Conservation (phyloP, 1,140 invertebrate genomes). For the Hirudo medicinalis region DNA sequence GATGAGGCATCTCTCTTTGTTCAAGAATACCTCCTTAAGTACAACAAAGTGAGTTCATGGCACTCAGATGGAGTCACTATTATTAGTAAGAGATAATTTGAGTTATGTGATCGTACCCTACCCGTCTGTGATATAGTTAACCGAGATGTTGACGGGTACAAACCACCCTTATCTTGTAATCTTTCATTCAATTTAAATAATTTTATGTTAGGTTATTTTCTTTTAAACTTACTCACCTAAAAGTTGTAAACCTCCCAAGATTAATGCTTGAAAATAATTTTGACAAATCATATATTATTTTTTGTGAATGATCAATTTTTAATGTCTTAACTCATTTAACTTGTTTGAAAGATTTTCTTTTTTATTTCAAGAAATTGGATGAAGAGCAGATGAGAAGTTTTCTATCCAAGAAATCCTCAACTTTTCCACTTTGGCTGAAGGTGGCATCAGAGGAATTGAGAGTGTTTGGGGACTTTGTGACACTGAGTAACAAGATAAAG, state of each 20-base stretch:
- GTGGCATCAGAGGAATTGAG: conserved; percentile 36
- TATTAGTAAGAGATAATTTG: too few species aligned
- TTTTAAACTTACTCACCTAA: too few species aligned
- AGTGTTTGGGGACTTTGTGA: conserved; percentile 36
- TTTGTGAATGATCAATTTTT: background rate
- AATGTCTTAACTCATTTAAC: background rate
- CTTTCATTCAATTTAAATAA: background rate
- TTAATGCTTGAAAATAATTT: background rate
- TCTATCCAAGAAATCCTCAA: conserved; percentile 26
- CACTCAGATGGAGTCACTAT: too few species aligned
- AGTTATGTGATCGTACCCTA: too few species aligned
- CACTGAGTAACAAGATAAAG: conserved; percentile 30
- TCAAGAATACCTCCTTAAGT: conserved; percentile 26
- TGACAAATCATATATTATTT: background rate
- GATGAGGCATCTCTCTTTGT: conserved; percentile 27
- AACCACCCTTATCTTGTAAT: too few species aligned
- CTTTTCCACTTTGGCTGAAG: conserved; percentile 36
- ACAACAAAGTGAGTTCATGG: conserved; percentile 28
- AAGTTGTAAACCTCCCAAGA: too few species aligned
- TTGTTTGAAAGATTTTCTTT: background rate
- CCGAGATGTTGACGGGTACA: too few species aligned
- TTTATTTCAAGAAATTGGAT: conserved; percentile 31
- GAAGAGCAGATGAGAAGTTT: conserved; percentile 30
- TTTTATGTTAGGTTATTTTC: background rate
- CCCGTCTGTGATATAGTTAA: too few species aligned